Percentiles rank a stretch among this genome's conserved stretches.
These are phyloP conservation scores for Xenops minutus DNA, from an alignment of 2,797 vertebrate species.

Conservation along the genomic window DNA sequence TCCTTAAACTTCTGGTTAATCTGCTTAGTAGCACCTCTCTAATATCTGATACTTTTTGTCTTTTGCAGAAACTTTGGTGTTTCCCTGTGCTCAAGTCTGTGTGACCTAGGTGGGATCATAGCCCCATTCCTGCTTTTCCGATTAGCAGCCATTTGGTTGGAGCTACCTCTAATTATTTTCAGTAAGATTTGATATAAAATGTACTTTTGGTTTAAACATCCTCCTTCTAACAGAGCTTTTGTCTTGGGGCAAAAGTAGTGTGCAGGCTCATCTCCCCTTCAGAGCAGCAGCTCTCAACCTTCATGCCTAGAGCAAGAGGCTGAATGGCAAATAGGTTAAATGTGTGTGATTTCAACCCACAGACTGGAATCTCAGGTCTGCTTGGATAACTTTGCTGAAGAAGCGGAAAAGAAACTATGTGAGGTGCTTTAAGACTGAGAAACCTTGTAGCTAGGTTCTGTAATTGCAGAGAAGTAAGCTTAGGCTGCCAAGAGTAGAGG, in stretches of 20 bases:
- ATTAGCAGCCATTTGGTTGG: constrained; percentile 76
- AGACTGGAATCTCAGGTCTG: not conserved
- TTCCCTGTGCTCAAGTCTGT: constrained; percentile 78
- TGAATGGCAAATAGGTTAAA: not conserved
- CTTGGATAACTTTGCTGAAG: not conserved
- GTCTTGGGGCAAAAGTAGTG: not conserved
- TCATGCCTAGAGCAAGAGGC: not conserved
- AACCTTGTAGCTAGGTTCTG: not conserved
- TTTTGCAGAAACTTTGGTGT: constrained; percentile 80
- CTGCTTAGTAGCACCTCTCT: not conserved
- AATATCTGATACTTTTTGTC: not conserved
- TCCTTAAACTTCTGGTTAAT: not conserved
- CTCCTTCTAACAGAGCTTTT: not conserved
- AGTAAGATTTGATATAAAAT: constrained; percentile 67
- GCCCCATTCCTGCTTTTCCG: constrained; percentile 80
- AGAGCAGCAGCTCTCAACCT: not conserved
- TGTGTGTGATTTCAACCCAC: not conserved
- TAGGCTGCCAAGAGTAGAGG: not conserved
- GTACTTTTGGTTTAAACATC: not conserved
- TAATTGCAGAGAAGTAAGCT: not conserved
- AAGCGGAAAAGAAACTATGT: not conserved
- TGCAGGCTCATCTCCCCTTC: not conserved
- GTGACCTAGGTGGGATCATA: constrained; percentile 80
- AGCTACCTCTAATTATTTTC: constrained; percentile 81
- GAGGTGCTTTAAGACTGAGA: not conserved